Base-by-base conservation (phyloP, 2,113 vertebrate species). In the Dromaius novaehollandiae region DNA sequence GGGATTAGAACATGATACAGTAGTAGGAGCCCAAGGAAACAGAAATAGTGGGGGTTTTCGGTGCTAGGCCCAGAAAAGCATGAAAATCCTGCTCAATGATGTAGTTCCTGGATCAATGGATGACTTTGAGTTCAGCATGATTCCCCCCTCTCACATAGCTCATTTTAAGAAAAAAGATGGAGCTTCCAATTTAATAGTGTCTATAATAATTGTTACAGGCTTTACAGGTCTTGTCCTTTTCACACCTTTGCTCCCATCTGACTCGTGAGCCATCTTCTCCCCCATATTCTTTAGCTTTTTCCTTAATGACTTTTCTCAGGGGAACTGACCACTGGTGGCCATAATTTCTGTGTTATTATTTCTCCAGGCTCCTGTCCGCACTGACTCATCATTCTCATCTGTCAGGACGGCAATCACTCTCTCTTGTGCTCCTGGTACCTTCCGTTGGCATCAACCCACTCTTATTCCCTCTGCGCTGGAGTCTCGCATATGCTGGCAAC, bases 381-480 rank as follows among this genome's bases (percentile, higher is more conserved):
- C 30, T 28, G 32, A 7, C 13, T 70, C 55, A 42, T 6, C 53
- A 22, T 6, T 83, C 16, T 32, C 32, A 64, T 26, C n/a, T 30
- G 3, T 30, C 73, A 86, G 40, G 2, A 66, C 3, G 10, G 32
- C 18, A 64, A 20, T n/a, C 51, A 79, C 9, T 7, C 22, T 63
- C 25, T 25, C 15, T 1, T 19, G 9, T 65, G 5, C 2, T 2
- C 10, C 6, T 21, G 5, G 0, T 44, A 73, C 61, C 77, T 77
- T 26, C 25, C 22, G 50, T 28, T 77, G 55, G 7, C 15, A 30
- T 30, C 3, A 0, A 34, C 8, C 13, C 15, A 4, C 44, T 79
- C 34, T 82, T 5, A 17, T 32, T 50, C 6, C 40, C 24, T 6
- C 44, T 46, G 2, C 55, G 24, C 8, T 42, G 11, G 32, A 55